phyloP scores from a whole-genome alignment of 1,140 invertebrate species.

The Drosophila mayri region DNA sequence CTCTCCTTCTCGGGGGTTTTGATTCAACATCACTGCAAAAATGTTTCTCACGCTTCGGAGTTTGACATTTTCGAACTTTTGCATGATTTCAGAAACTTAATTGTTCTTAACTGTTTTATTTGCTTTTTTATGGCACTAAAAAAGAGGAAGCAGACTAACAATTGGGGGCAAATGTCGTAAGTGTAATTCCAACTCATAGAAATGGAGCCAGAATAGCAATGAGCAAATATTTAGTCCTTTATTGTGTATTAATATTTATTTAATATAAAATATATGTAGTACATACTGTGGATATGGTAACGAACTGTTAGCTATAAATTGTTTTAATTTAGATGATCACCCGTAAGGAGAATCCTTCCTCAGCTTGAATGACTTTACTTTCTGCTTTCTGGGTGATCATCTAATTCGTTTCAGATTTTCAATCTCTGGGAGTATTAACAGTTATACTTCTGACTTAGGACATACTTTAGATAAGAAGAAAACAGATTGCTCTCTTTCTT shows the following conservation, averaged over 20 bases:
- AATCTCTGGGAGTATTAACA: too few species aligned
- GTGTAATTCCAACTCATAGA: slow-evolving; percentile 24
- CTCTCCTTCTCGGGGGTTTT: slow-evolving; percentile 69
- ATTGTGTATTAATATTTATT: background rate
- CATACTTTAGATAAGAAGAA: too few species aligned
- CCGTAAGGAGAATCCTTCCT: too few species aligned
- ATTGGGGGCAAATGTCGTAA: slow-evolving; percentile 42
- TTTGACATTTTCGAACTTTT: slow-evolving; percentile 85
- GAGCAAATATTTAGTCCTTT: background rate
- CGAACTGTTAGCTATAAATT: too few species aligned
- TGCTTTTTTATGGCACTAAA: slow-evolving; percentile 43
- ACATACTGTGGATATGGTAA: too few species aligned
- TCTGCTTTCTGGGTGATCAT: too few species aligned
- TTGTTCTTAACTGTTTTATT: slow-evolving; percentile 82
- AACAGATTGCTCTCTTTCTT: too few species aligned
- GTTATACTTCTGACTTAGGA: too few species aligned
- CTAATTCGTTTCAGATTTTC: too few species aligned
- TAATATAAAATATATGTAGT: too few species aligned
- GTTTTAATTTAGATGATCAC: too few species aligned
- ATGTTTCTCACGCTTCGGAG: slow-evolving; percentile 84
- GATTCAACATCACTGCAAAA: slow-evolving; percentile 76
- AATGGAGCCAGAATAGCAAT: slow-evolving; percentile 17
- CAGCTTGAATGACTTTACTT: too few species aligned
- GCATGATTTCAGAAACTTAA: slow-evolving; percentile 84
- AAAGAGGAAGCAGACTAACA: slow-evolving; percentile 12